Percentiles rank a stretch among this genome's conserved stretches.
phyloP scores from a whole-genome alignment of 2,888 invertebrate genomes.

The Acanthosepion lycidas region DNA sequence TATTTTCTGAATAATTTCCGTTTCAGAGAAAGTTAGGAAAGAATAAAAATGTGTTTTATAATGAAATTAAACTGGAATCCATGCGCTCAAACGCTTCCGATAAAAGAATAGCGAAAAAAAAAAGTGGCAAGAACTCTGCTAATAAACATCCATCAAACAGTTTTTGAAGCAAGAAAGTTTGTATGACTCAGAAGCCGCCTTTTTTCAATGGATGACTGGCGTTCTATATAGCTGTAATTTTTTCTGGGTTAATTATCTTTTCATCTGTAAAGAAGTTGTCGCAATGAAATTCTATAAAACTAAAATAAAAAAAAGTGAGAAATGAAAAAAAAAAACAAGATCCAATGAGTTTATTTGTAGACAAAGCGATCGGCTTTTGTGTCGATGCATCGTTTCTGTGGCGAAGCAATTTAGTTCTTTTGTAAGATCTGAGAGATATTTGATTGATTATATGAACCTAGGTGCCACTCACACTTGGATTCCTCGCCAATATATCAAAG shows the following conservation, averaged over 20 bases:
- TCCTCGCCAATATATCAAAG: background rate
- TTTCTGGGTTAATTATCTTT: background rate
- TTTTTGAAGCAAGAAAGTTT: background rate
- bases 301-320: background rate
- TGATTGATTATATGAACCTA: background rate
- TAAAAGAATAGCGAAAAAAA: background rate
- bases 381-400: background rate
- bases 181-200: background rate
- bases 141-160: background rate
- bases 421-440: background rate
- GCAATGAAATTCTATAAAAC: background rate
- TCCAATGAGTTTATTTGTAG: background rate
- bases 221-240: background rate
- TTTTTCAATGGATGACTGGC: background rate
- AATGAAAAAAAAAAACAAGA: background rate
- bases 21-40: background rate
- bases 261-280: background rate
- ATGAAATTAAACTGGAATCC: background rate
- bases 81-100: background rate
- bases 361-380: background rate
- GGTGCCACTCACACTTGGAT: background rate
- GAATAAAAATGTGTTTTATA: background rate
- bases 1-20: background rate
- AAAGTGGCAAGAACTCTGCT: background rate
- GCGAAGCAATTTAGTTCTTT: background rate